These are phyloP conservation scores for Theonella swinhoei DNA, from an alignment of 37 sponge, comb jelly and placozoan species.

Conservation along the genomic window DNA sequence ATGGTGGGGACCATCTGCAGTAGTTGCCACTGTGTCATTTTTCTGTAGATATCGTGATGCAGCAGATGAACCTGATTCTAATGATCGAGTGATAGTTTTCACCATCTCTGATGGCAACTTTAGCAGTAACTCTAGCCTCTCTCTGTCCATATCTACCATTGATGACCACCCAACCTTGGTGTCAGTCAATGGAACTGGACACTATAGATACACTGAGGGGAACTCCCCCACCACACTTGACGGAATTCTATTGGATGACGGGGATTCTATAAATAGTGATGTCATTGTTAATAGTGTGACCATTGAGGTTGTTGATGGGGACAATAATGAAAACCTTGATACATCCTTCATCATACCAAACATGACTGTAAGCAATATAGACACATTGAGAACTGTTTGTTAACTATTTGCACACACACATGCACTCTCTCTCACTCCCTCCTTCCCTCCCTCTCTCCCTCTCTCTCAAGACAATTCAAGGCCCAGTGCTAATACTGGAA, in stretches of 20 bases:
- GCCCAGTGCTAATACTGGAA: not conserved
- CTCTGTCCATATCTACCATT: not conserved
- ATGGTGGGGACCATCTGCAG: no score
- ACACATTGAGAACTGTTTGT: no score
- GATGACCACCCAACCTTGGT: conserved; percentile 63
- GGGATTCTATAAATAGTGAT: not conserved
- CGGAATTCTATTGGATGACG: not conserved
- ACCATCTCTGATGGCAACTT: conserved; percentile 52
- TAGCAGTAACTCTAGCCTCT: conserved; percentile 4
- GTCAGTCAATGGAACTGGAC: not conserved
- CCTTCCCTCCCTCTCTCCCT: not conserved
- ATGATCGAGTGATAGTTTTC: conserved; percentile 29
- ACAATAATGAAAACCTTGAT: not conserved
- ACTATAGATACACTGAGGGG: not conserved
- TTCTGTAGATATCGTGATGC: conserved; percentile 49
- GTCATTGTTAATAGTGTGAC: not conserved
- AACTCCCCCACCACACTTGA: not conserved
- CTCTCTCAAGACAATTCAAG: not conserved
- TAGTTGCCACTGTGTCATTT: no score
- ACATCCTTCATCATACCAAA: not conserved
- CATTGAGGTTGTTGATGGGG: not conserved
- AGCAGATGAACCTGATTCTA: conserved; percentile 35
- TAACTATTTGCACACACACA: no score
- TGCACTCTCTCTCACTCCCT: not conserved
- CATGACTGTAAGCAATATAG: not conserved